A percentile compares a stretch with the other conserved stretches of the same genome.
Evolutionary conservation across 2,888 invertebrate genomes (phyloP).

Genomic region (Ferdinandea cuprea): DNA sequence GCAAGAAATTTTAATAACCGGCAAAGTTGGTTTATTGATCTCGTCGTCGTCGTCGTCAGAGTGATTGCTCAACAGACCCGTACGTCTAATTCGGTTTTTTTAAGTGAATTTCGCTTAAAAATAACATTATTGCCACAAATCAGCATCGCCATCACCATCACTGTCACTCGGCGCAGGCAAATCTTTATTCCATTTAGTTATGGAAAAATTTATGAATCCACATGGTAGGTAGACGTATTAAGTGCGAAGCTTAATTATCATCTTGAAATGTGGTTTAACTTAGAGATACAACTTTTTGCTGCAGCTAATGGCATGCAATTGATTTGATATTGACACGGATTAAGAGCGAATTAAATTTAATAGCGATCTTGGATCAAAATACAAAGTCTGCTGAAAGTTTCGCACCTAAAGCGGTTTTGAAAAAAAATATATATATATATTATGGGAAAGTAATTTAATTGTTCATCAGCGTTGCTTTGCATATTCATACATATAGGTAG

Average conservation of each 20-base stretch:
- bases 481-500: constrained; percentile 7
- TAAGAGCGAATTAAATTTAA: constrained; percentile 19
- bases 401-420: constrained; percentile 17
- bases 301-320: constrained; percentile 28
- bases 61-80: constrained; percentile 16
- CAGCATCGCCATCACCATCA: constrained; percentile 42
- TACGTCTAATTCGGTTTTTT: not conserved
- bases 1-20: constrained; percentile 21
- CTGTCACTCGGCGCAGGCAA: not conserved
- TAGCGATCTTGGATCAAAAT: constrained; percentile 56
- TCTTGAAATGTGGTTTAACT: constrained; percentile 25
- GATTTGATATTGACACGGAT: constrained; percentile 69
- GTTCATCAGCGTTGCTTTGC: constrained; percentile 30
- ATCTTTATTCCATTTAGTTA: constrained; percentile 22
- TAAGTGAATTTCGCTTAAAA: not conserved
- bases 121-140: constrained; percentile 31
- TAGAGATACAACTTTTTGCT: constrained; percentile 33
- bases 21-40: constrained; percentile 61
- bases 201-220: constrained; percentile 40
- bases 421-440: too few relatives aligned
- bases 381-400: constrained; percentile 49
- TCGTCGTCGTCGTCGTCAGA: too few relatives aligned
- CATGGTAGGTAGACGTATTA: constrained; percentile 4
- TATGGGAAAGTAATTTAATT: constrained; percentile 35
- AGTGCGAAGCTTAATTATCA: constrained; percentile 32